Evolutionary conservation across 2,888 invertebrate species (phyloP), one percentile per base, ranked within the genome.

Genomic region (Eristalinus aeneus): DNA sequence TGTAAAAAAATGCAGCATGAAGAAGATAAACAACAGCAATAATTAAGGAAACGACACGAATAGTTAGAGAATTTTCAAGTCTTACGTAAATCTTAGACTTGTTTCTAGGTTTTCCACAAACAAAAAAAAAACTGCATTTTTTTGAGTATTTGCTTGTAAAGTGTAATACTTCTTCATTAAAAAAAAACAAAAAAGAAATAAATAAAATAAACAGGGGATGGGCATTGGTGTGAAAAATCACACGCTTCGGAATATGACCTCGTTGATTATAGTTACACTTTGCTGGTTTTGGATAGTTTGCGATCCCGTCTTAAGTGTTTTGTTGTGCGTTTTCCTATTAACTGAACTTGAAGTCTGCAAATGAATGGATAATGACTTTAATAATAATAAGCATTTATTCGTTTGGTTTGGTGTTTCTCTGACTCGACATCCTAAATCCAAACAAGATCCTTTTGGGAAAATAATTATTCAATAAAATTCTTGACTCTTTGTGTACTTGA

Each of bases 31-130:
- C 76, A 77, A 67, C 61, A 61, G 77, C 77, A 82, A 82, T 72
- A 82, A 77, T 77, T 72, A 71, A 67, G 77, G 72, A 76, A 74
- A 68, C 22, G 5, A 73, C 11, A 10, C 34, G 67, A 72, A 72
- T 78, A 82, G 72, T 82, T 82, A 72, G 67, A 77, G 72, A 72
- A 82, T 77, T 32, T 64, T 82, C 82, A 82, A 82, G 77, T 72
- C 77, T 82, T 82, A 77, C 77, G 77, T 82, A 82, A 77, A 72
- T 72, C 71, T 71, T 20, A 63, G 63, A 69, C 68, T 56, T 56
- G 11, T 23, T 56, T 23, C 12, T 22, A 10, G 23, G 9, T 20
- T 56, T 39, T 39, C n/a, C n/a, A n/a, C n/a, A 12, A 39, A 6
- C 6, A 39, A 46, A 27, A 56, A 23, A 6, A 10, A 23, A 56